Evolutionary conservation across 2,113 vertebrate species (phyloP), one percentile per base, ranked within the genome.

Genomic region (Neoarius graeffei): DNA sequence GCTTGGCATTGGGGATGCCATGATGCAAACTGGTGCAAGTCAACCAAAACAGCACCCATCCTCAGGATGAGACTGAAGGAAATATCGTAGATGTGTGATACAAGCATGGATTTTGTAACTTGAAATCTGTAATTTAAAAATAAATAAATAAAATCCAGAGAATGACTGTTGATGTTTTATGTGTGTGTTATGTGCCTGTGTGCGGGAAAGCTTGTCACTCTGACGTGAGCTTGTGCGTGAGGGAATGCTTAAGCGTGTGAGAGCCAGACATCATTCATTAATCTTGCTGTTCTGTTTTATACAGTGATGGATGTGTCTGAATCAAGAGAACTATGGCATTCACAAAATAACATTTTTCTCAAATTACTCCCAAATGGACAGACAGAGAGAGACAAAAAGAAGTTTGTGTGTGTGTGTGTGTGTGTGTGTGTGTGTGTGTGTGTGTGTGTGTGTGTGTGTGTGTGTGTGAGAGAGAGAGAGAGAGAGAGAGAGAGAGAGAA

Each of bases 1-100:
- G 59, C 35, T 48, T 88, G 67, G 59, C 35, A 48, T 88, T 20
- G 7, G 11, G n/a, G 67, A 86, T 77, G 67, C 48, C 27, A 88
- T 90, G 89, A 88, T 86, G 86, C 86, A 90, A 90, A 90, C 82
- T 25, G 42, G 52, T 87, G 81, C 81, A 90, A 90, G 81, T 73
- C 74, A 25, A 50, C 66, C 27, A 57, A 86, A 80, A 23, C 86
- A 73, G 54, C 25, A 35, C 56, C 25, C 20, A 9, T 73, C 8
- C 59, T 84, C 60, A 35, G 25, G 54, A 73, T 7, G 62, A 69
- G 30, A 85, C 1, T 6, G 23, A 74, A 64, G 71, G 62, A 19
- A 54, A 59, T 81, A 5, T 59, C 7, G 3, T 19, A 87, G 56
- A 82, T 25, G 77, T 25, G 30, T 74, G 73, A 30, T 27, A 42